Base-by-base conservation (phyloP, 1,140 invertebrate species). In the Diachasma alloeum region DNA sequence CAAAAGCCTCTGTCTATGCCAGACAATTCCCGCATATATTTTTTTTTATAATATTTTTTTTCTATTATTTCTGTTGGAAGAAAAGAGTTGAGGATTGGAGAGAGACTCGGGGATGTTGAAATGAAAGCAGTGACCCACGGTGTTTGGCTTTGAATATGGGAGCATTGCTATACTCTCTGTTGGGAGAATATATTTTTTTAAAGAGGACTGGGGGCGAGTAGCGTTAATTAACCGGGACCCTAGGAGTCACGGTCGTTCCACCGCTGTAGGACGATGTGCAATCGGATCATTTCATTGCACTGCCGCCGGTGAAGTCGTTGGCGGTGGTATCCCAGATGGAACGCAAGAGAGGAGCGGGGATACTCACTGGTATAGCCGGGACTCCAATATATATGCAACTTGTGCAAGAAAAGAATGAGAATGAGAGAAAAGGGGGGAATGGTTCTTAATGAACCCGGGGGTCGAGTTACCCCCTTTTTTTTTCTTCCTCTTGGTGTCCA, bases 281-380 rank as follows among this genome's bases (percentile, higher is more conserved):
- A 78, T 78, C 77, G 77, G 69, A 78, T 78, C 77, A 78, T 78
- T 78, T 78, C 77, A 75, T 78, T 72, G 73, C 69, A 67, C 56
- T 46, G 39, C 73, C 56, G 56, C 63, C 56, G 59, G 37, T 67
- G 17, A 63, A 63, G 59, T 63, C 59, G 59, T 63, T 63, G 59
- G 59, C 59, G 59, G 59, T 63, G 59, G 59, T 63, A 63, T 63
- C 59, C 59, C 59, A 63, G 59, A 63, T 63, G 59, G 59, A 63
- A 63, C 59, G 59, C 24, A 2, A 6, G 31, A 31, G 31, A 31
- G 31, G 4, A 59, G 22, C 1, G 53, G 53, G 53, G 53, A 4
- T 6, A 17, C 42, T 17, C 19, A 72, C 70, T 39, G 42, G n/a
- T 48, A 37, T 72, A 24, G 46, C 22, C 46, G n/a, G 42, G 46